Base-by-base conservation (phyloP, 2,888 invertebrate species). In the Lochmaea capreae region DNA sequence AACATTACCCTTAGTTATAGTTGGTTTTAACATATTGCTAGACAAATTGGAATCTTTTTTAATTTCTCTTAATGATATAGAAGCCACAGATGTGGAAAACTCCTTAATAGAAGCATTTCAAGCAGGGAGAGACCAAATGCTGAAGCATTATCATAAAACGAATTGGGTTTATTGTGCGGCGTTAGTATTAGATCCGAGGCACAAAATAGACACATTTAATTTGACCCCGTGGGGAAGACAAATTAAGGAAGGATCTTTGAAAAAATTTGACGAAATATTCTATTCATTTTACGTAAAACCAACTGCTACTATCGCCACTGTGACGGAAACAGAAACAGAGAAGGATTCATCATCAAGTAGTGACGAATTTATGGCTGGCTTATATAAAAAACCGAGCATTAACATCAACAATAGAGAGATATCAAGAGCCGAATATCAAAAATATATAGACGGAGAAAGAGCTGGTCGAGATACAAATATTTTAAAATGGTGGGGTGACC, bases 21-120 rank as follows among this genome's bases (percentile, higher is more conserved):
- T 76, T 11, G 61, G 59, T 22, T 77, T 80, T 49, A 79, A 80
- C 69, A 42, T 80, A 16, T 66, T 80, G 58, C 11, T 81, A 14
- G 79, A 81, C 65, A 79, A 80, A 66, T 59, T 42, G n/a, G 78
- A 68, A 57, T 49, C 12, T 49, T 49, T 49, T 49, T 49, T 6
- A n/a, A 49, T 49, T 49, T 43, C 77, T 8, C 74, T 42, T 61
- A 67, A 74, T 49, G 78, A 78, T 68, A n/a, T 26, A 58, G 65
- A 78, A 67, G 54, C 76, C 52, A 52, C 22, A 62, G 68, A 71
- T 54, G 63, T 75, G 16, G 79, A 81, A 46, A 73, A 75, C 67
- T 69, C 66, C 39, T 63, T 81, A 8, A 69, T 81, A 49, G 52
- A 73, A 12, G 77, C 66, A 39, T 77, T 76, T 70, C 77, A 77